phyloP scores from a whole-genome alignment of 1,140 invertebrate species.

The Formica selysi region DNA sequence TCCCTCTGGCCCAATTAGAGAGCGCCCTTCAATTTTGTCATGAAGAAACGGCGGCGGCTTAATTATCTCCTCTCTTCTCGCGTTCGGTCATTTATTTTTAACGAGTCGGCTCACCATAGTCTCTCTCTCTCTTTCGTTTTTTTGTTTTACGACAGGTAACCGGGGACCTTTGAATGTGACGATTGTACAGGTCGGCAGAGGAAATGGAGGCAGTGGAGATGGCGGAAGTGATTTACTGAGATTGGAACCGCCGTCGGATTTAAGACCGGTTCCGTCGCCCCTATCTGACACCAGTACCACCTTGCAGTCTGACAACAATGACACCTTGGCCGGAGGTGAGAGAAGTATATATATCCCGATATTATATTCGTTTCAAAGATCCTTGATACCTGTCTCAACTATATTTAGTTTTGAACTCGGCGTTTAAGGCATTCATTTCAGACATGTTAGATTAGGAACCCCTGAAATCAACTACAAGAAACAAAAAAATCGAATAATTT shows the following conservation, averaged over 20 bases:
- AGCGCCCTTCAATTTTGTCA: not conserved
- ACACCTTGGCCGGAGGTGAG: constrained; percentile 80
- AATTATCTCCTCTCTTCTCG: not conserved
- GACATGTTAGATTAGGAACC: too few relatives aligned
- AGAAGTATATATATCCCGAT: not conserved
- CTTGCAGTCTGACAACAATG: constrained; percentile 82
- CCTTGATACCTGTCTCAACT: not conserved
- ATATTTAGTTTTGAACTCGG: not conserved
- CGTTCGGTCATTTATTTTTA: constrained; percentile 9
- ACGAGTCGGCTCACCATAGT: constrained; percentile 3
- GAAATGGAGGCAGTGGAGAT: constrained; percentile 74
- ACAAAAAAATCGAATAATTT: too few relatives aligned
- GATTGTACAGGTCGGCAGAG: constrained; percentile 82
- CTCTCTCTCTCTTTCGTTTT: constrained; percentile 29
- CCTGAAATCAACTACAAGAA: too few relatives aligned
- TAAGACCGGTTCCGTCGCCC: constrained; percentile 80
- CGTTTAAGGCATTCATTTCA: too few relatives aligned
- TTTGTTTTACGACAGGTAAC: constrained; percentile 80
- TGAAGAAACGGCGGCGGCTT: not conserved
- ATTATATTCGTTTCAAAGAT: constrained; percentile 3
- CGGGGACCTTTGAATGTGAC: constrained; percentile 83
- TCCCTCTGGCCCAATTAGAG: not conserved
- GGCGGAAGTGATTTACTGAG: constrained; percentile 79
- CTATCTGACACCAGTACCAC: constrained; percentile 81
- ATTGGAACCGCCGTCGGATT: constrained; percentile 79